A percentile compares a stretch with the other conserved stretches of the same genome.
These are phyloP conservation scores for Andrena cerasifolii DNA, from an alignment of 1,140 invertebrate species.

Conservation along the genomic window DNA sequence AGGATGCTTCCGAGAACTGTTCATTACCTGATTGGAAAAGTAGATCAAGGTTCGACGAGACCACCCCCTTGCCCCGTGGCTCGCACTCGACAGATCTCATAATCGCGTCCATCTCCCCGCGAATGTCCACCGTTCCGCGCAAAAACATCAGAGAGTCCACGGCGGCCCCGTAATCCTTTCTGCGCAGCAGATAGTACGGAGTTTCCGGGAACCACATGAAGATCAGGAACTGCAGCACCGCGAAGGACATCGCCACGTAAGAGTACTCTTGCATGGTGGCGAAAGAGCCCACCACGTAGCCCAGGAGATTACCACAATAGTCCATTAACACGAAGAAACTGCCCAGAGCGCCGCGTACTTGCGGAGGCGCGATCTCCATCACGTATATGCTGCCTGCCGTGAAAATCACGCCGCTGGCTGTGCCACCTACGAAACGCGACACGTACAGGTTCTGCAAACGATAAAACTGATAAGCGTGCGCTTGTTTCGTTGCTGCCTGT, in stretches of 20 bases:
- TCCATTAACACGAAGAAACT: conserved; percentile 84
- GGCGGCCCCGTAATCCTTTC: conserved; percentile 14
- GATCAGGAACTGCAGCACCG: not conserved
- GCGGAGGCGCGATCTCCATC: conserved; percentile 84
- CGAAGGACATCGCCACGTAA: conserved; percentile 16
- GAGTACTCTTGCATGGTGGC: conserved; percentile 75
- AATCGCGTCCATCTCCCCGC: conserved; percentile 10
- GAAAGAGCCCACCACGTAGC: conserved; percentile 85
- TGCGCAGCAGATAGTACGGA: conserved; percentile 32
- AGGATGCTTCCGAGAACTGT: not conserved
- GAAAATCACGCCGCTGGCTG: conserved; percentile 85
- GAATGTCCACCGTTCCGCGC: not conserved
- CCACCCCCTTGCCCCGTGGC: not conserved
- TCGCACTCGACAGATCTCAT: not conserved
- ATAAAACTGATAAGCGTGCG: too few species aligned
- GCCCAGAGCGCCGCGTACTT: conserved; percentile 85
- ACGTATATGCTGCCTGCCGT: conserved; percentile 85
- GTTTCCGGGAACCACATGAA: conserved; percentile 41
- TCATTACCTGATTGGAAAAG: not conserved
- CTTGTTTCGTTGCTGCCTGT: too few species aligned
- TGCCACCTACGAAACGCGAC: conserved; percentile 82
- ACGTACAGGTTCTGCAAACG: conserved; percentile 46
- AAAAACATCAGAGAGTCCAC: conserved; percentile 21
- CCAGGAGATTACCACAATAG: conserved; percentile 84
- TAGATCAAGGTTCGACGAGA: not conserved